Conservation (phyloP, 2,797 vertebrate genomes). For the Prionace glauca region DNA sequence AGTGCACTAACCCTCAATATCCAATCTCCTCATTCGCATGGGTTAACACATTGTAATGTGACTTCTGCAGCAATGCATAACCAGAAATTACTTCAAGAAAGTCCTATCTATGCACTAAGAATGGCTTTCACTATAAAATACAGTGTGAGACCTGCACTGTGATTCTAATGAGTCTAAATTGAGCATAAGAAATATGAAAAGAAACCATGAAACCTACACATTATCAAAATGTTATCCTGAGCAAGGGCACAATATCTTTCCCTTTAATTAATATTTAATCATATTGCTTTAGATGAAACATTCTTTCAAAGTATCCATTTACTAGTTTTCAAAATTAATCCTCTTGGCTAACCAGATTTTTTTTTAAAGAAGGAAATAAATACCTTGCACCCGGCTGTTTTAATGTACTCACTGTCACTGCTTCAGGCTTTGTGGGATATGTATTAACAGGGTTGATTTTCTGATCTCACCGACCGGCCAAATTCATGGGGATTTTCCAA, state of each 20-base stretch:
- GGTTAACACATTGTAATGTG: neutral
- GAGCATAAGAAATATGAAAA: neutral
- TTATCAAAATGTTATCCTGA: constrained; percentile 3
- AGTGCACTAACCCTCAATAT: neutral
- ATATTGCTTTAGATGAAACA: constrained; percentile 8
- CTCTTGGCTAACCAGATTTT: constrained; percentile 15
- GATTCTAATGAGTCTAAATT: neutral
- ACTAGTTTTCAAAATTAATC: constrained; percentile 12
- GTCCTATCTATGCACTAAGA: neutral
- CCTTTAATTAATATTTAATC: neutral
- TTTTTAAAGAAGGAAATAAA: neutral
- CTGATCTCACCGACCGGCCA: neutral
- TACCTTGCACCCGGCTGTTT: neutral
- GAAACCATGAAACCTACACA: neutral
- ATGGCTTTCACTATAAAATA: neutral
- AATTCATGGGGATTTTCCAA: neutral
- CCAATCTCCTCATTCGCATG: neutral
- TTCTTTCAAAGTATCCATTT: constrained; percentile 16
- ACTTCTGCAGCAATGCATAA: neutral
- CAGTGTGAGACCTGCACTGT: neutral
- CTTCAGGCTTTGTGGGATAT: constrained; percentile 23
- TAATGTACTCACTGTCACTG: constrained; percentile 13
- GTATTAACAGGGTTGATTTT: constrained; percentile 12
- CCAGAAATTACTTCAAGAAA: neutral
- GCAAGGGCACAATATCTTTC: neutral